Percentiles rank a stretch among this genome's conserved stretches.
Evolutionary conservation across 2,888 invertebrate genomes (phyloP).

Genomic region (Drosophila prolongata): DNA sequence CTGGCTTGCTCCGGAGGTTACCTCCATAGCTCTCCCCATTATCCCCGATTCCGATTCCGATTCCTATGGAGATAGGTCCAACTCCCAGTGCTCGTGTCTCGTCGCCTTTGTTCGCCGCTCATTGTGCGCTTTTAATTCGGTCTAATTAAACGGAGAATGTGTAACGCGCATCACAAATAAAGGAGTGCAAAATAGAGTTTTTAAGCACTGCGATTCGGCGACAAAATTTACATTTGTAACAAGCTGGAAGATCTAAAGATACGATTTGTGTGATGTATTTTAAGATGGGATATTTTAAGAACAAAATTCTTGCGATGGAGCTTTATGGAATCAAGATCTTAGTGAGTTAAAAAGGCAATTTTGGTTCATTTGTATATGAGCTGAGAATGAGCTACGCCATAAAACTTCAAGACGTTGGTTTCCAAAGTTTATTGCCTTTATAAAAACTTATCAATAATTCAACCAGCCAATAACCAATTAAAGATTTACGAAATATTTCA

Average conservation of each 20-base stretch:
- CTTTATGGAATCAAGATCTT: too few relatives aligned
- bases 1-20: slow-evolving; percentile 43
- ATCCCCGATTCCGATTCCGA: slow-evolving; percentile 2
- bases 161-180: slow-evolving; percentile 31
- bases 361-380: too few relatives aligned
- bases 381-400: too few relatives aligned
- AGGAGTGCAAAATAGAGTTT: slow-evolving; percentile 28
- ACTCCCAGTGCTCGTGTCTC: slow-evolving; percentile 3
- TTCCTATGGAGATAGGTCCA: slow-evolving; percentile 1
- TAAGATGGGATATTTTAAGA: too few relatives aligned
- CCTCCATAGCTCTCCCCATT: slow-evolving; percentile 8
- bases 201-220: slow-evolving; percentile 39
- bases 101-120: slow-evolving; percentile 34
- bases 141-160: slow-evolving; percentile 68
- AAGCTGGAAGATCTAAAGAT: not conserved
- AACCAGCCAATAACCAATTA: too few relatives aligned
- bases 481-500: too few relatives aligned
- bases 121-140: slow-evolving; percentile 65
- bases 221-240: slow-evolving; percentile 19
- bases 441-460: too few relatives aligned
- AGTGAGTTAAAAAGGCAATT: too few relatives aligned
- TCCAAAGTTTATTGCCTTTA: too few relatives aligned
- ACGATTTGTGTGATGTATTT: too few relatives aligned
- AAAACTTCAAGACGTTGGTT: too few relatives aligned
- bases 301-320: too few relatives aligned